phyloP scores from a whole-genome alignment of 2,888 invertebrate species.

The Acanthococcus lagerstroemiae region DNA sequence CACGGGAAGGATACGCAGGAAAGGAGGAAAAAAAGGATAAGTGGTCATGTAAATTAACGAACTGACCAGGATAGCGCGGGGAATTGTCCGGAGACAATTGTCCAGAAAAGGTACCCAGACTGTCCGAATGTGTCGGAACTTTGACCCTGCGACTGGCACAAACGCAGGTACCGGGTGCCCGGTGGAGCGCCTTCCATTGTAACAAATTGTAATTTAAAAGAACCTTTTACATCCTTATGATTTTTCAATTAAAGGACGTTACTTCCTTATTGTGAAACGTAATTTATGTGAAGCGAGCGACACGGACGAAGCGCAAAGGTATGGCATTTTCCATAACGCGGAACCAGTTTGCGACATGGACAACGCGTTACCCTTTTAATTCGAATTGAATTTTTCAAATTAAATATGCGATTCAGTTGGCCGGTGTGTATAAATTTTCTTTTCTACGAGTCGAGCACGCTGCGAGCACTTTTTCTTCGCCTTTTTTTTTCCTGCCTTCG shows the following conservation, averaged over 20 bases:
- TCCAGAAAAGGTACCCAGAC: constrained; percentile 16
- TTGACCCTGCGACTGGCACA: constrained; percentile 5
- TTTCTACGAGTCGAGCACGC: neutral
- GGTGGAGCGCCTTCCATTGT: constrained; percentile 19
- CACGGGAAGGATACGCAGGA: neutral
- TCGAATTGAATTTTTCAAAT: constrained; percentile 19
- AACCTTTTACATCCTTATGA: constrained; percentile 26
- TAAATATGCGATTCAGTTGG: neutral
- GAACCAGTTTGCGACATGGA: constrained; percentile 12
- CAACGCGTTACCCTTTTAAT: constrained; percentile 16
- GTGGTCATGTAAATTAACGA: constrained; percentile 25
- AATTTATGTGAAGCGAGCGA: constrained; percentile 13
- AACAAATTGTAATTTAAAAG: constrained; percentile 23
- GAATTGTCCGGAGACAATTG: constrained; percentile 18
- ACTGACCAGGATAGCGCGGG: constrained; percentile 16
- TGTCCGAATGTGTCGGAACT: constrained; percentile 24
- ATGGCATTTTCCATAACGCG: constrained; percentile 1
- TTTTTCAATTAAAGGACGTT: constrained; percentile 29
- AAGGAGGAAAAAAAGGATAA: constrained; percentile 5
- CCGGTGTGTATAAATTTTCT: neutral
- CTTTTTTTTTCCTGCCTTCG: neutral
- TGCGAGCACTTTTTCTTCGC: neutral
- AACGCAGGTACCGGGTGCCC: neutral
- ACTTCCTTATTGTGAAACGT: constrained; percentile 23
- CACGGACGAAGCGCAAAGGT: neutral